Percentiles rank a stretch among this genome's conserved stretches.
phyloP scores from a whole-genome alignment of 2,113 vertebrate species.

The Charina bottae region DNA sequence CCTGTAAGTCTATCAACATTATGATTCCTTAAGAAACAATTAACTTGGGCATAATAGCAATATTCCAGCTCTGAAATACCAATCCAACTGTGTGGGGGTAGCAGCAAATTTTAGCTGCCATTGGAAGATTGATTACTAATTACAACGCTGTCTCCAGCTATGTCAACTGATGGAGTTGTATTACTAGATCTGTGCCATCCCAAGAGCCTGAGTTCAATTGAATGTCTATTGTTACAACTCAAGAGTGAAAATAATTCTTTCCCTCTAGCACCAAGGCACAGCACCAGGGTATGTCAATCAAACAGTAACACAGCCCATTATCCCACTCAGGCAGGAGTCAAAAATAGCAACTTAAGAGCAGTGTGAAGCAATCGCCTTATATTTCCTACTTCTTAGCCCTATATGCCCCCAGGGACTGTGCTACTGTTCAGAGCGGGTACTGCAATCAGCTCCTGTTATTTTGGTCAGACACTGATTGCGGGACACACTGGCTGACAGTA shows the following conservation, averaged over 20 bases:
- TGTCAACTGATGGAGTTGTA: neutral
- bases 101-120: neutral
- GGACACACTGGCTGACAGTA: neutral
- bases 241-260: conserved; percentile 1
- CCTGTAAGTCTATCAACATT: neutral
- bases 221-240: neutral
- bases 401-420: neutral
- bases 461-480: neutral
- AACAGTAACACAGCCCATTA: neutral
- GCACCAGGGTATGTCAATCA: neutral
- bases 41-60: neutral
- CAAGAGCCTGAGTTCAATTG: neutral
- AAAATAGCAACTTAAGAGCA: conserved; percentile 1
- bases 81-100: neutral
- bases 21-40: neutral
- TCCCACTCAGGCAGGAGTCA: neutral
- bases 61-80: neutral
- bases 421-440: neutral
- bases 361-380: neutral
- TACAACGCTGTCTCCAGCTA: neutral
- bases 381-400: neutral
- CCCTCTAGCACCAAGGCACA: neutral
- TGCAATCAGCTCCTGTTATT: neutral
- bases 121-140: conserved; percentile 5
- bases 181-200: neutral